Evolutionary conservation across 2,888 invertebrate species (phyloP).

Genomic region (Lacanobia wlatinum): DNA sequence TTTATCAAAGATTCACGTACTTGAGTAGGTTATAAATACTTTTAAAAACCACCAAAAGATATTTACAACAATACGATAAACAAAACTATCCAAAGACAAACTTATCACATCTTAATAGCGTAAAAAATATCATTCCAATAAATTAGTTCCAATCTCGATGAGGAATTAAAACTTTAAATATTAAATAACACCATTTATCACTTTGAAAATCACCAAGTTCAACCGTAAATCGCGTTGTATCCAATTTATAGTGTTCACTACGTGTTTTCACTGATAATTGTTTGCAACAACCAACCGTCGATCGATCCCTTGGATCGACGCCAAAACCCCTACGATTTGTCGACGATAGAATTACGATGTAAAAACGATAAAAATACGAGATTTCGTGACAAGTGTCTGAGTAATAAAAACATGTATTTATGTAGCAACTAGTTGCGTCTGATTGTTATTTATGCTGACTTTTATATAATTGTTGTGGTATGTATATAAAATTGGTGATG

Average conservation of each 20-base stretch:
- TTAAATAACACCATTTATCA: constrained; percentile 47
- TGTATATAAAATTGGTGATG: constrained; percentile 57
- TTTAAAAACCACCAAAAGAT: neutral
- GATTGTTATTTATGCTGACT: constrained; percentile 55
- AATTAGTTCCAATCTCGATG: constrained; percentile 38
- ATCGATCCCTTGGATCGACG: constrained; percentile 72
- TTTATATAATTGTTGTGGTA: constrained; percentile 53
- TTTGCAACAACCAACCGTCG: constrained; percentile 64
- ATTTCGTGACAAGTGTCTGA: constrained; percentile 49
- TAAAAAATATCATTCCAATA: constrained; percentile 33
- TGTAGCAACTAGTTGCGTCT: constrained; percentile 47
- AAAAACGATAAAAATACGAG: constrained; percentile 49
- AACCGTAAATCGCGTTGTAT: constrained; percentile 29
- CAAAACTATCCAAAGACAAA: constrained; percentile 21
- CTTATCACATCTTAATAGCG: constrained; percentile 26
- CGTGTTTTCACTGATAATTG: constrained; percentile 72
- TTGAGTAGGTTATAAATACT: neutral
- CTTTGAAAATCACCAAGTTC: constrained; percentile 34
- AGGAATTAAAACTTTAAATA: constrained; percentile 38
- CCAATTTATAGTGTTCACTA: constrained; percentile 66
- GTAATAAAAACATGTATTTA: constrained; percentile 61
- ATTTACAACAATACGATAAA: constrained; percentile 15
- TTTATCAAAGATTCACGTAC: constrained; percentile 4
- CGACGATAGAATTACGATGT: constrained; percentile 62
- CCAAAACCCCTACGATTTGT: constrained; percentile 69